phyloP scores from a whole-genome alignment of 2,888 invertebrate species.

The Drosophila heteroneura region DNA sequence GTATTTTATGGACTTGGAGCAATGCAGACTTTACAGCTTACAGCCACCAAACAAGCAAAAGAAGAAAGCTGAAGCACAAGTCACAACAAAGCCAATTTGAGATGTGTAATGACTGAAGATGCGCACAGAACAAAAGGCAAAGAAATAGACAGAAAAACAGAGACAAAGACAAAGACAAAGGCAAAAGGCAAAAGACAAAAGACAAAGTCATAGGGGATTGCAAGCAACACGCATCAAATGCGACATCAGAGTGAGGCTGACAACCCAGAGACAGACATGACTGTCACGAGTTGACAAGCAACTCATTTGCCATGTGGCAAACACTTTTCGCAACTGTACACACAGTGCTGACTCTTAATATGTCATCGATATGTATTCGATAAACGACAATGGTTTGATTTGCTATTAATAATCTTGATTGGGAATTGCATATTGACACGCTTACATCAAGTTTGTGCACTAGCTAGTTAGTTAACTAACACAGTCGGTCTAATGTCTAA shows the following conservation, averaged over 20 bases:
- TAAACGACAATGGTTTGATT: background rate
- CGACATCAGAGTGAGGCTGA: slow-evolving; percentile 28
- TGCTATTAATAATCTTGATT: background rate
- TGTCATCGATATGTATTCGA: slow-evolving; percentile 29
- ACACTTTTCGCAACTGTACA: slow-evolving; percentile 1
- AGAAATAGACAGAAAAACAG: slow-evolving; percentile 7
- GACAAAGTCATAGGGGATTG: background rate
- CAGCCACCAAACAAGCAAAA: slow-evolving; percentile 41
- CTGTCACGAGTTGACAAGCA: background rate
- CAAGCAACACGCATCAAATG: slow-evolving; percentile 14
- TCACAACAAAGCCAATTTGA: slow-evolving; percentile 72
- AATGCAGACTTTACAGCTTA: slow-evolving; percentile 77
- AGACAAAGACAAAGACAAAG: slow-evolving; percentile 3
- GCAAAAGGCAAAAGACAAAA: background rate
- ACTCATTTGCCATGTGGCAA: slow-evolving; percentile 5
- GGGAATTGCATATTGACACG: background rate
- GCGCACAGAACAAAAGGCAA: slow-evolving; percentile 26
- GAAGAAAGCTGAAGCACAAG: slow-evolving; percentile 49
- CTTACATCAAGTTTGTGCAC: no score
- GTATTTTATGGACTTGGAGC: slow-evolving; percentile 62
- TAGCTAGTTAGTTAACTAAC: no score
- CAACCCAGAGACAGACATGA: slow-evolving; percentile 38
- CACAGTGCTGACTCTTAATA: background rate
- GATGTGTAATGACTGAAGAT: slow-evolving; percentile 69
- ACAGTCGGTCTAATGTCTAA: no score